Evolutionary conservation across 2,888 invertebrate genomes (phyloP).

Genomic region (Hypolimnas misippus): DNA sequence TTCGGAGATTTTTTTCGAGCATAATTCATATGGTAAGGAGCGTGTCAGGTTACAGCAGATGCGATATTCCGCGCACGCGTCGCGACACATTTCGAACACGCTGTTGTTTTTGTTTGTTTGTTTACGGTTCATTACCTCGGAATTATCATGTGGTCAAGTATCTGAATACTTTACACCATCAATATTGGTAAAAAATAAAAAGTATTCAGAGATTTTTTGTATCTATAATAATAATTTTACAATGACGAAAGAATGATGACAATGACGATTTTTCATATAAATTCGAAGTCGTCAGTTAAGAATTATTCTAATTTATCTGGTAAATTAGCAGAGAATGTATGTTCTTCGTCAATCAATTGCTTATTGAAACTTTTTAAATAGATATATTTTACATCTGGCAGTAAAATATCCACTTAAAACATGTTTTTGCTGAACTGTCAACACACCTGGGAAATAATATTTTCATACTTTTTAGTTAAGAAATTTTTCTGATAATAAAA

Average conservation of each 20-base stretch:
- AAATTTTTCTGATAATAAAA: no score
- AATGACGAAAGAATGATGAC: no score
- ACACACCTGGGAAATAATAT: neutral
- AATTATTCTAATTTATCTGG: no score
- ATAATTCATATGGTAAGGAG: slow-evolving; percentile 76
- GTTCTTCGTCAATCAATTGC: no score
- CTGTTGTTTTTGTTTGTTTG: slow-evolving; percentile 46
- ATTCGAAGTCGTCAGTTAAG: no score
- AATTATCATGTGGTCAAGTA: slow-evolving; percentile 25
- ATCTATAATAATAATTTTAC: no score
- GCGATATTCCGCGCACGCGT: slow-evolving; percentile 72
- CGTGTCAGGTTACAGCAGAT: slow-evolving; percentile 81
- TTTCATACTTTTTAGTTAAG: no score
- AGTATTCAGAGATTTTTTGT: neutral
- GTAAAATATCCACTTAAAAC: neutral
- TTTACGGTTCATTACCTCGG: slow-evolving; percentile 36
- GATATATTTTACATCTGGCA: no score
- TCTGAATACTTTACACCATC: neutral
- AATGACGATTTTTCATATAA: no score
- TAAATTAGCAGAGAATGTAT: no score
- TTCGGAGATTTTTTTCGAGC: slow-evolving; percentile 63
- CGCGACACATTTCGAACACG: slow-evolving; percentile 50
- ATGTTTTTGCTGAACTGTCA: neutral
- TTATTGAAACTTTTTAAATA: no score
- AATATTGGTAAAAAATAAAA: neutral